Percentiles rank a stretch among this genome's conserved stretches.
Conservation (phyloP, 2,888 invertebrate species). For the Trachelus tabidus region DNA sequence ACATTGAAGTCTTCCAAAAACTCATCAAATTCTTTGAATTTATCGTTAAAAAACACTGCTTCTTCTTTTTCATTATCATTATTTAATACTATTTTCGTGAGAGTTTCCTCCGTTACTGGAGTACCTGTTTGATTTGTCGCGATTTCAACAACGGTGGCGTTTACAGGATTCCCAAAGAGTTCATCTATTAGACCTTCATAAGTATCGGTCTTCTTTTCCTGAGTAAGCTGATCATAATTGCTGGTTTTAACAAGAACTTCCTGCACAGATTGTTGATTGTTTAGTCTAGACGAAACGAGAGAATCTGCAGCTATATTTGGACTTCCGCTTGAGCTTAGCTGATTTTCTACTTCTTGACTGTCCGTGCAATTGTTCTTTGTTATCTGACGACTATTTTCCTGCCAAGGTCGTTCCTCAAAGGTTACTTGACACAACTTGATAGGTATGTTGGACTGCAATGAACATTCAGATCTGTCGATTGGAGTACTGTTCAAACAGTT, state of each 20-base stretch:
- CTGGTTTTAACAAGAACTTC: constrained; percentile 35
- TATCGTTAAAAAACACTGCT: constrained; percentile 45
- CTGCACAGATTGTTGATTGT: constrained; percentile 18
- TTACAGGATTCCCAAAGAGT: constrained; percentile 19
- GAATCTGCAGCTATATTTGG: constrained; percentile 16
- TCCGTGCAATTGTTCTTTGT: constrained; percentile 58
- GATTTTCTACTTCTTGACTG: constrained; percentile 37
- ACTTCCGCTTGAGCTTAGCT: constrained; percentile 33
- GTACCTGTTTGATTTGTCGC: constrained; percentile 13
- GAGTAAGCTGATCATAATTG: constrained; percentile 46
- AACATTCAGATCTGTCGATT: constrained; percentile 49
- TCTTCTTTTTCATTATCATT: constrained; percentile 25
- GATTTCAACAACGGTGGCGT: not conserved
- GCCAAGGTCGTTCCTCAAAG: constrained; percentile 56
- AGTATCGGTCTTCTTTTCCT: constrained; percentile 39
- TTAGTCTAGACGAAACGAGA: not conserved
- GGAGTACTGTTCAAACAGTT: constrained; percentile 49
- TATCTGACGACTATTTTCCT: constrained; percentile 45
- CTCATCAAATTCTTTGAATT: constrained; percentile 53
- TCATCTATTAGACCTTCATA: constrained; percentile 32
- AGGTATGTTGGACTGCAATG: constrained; percentile 43
- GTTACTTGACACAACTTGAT: constrained; percentile 49
- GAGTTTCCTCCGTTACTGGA: constrained; percentile 37
- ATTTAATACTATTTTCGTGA: constrained; percentile 34
- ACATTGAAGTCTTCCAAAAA: constrained; percentile 55